A percentile compares a stretch with the other conserved stretches of the same genome.
phyloP scores from a whole-genome alignment of 2,113 vertebrate genomes.

The Sapayoa aenigma region DNA sequence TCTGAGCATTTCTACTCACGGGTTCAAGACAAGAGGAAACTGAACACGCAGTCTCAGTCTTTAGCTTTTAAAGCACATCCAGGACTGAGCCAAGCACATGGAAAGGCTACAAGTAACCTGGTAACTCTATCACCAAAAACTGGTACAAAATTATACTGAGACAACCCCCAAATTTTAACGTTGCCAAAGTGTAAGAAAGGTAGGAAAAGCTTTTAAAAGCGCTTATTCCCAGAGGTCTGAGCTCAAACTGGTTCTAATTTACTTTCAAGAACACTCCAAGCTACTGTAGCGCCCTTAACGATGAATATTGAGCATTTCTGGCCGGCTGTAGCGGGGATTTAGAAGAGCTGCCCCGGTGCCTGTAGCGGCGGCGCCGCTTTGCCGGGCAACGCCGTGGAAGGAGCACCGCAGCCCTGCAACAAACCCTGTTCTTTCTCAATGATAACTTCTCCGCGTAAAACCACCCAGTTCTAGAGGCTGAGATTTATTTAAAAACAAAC shows the following conservation, averaged over 20 bases:
- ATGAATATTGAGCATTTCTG: accelerated
- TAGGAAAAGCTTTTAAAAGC: neutral
- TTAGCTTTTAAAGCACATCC: neutral
- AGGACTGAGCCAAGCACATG: neutral
- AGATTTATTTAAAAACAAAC: no score
- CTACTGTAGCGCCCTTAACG: accelerated
- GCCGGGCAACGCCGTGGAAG: no score
- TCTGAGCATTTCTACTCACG: neutral
- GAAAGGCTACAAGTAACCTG: neutral
- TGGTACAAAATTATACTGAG: neutral
- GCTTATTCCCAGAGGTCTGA: neutral
- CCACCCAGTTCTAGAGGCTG: neutral
- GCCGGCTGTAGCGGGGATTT: neutral
- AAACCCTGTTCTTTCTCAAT: neutral
- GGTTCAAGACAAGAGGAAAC: neutral
- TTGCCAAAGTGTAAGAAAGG: neutral
- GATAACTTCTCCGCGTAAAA: neutral
- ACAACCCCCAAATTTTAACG: neutral
- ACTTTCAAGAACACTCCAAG: accelerated
- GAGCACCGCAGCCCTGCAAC: no score
- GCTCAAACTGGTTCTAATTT: accelerated
- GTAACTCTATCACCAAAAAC: neutral
- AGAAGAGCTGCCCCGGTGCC: no score
- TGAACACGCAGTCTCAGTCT: neutral
- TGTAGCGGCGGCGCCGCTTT: no score